A percentile compares a stretch with the other conserved stretches of the same genome.
phyloP scores from a whole-genome alignment of 2,797 vertebrate species.

The Schizopygopsis pylzovi region DNA sequence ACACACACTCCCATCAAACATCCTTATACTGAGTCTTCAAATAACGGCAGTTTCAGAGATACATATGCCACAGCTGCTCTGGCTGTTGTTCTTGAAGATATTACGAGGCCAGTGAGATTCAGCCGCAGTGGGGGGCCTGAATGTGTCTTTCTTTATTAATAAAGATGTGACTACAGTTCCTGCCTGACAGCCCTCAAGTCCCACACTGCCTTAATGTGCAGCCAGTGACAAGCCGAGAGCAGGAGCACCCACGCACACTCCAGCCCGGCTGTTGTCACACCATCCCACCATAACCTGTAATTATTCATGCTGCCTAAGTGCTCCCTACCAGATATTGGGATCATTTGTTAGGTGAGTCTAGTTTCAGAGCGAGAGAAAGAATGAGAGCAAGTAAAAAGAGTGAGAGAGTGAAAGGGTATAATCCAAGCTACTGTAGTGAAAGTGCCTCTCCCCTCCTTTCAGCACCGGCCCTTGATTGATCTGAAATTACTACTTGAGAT shows the following conservation, averaged over 20 bases:
- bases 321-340: constrained; percentile 60
- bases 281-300: constrained; percentile 62
- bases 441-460: constrained; percentile 27
- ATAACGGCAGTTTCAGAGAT: constrained; percentile 5
- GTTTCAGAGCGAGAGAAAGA: constrained; percentile 44
- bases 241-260: constrained; percentile 61
- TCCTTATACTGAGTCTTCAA: constrained; percentile 4
- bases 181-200: constrained; percentile 64
- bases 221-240: constrained; percentile 65
- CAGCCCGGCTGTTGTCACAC: constrained; percentile 52
- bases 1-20: neutral
- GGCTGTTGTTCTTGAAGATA: constrained; percentile 50
- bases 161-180: constrained; percentile 66
- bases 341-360: constrained; percentile 61
- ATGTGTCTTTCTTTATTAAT: constrained; percentile 71
- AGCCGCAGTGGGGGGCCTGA: constrained; percentile 45
- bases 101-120: constrained; percentile 64
- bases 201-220: constrained; percentile 67
- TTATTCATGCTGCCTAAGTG: constrained; percentile 76
- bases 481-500: constrained; percentile 57
- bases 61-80: constrained; percentile 3
- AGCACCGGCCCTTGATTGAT: constrained; percentile 46
- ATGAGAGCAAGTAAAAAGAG: constrained; percentile 39
- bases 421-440: constrained; percentile 37
- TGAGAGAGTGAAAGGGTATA: constrained; percentile 35